phyloP scores from a whole-genome alignment of 2,113 vertebrate genomes.

The Bubalus kerabau region DNA sequence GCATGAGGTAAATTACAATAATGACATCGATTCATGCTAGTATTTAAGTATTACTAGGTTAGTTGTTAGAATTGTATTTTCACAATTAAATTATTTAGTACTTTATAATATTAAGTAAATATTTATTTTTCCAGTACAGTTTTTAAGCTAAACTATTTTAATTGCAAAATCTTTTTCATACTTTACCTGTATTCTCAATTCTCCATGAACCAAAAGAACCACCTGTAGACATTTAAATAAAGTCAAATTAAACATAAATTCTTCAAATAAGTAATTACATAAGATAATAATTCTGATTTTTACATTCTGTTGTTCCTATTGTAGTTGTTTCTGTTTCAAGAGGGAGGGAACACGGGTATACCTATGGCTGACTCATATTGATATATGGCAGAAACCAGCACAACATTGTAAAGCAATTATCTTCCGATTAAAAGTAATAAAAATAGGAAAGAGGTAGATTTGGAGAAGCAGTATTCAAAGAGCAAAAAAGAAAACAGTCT shows the following conservation, averaged over 20 bases:
- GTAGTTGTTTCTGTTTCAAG: not conserved
- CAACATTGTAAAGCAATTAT: not conserved
- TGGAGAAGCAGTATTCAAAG: not conserved
- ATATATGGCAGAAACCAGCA: not conserved
- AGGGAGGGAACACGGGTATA: not conserved
- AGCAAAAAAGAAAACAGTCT: not conserved
- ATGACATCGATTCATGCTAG: not conserved
- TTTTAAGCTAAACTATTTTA: not conserved
- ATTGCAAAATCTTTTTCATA: slow-evolving; percentile 7
- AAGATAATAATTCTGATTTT: not conserved
- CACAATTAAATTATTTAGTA: slow-evolving; percentile 7
- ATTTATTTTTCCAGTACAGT: not conserved
- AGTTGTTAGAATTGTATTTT: slow-evolving; percentile 25
- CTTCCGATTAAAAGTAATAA: not conserved
- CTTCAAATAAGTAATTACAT: not conserved
- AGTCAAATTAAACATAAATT: not conserved
- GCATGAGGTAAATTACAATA: not conserved
- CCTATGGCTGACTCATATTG: not conserved
- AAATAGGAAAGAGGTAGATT: not conserved
- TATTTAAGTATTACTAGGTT: not conserved
- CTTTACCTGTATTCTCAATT: slow-evolving; percentile 81
- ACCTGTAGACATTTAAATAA: slow-evolving; percentile 75
- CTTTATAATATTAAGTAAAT: not conserved
- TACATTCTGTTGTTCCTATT: not conserved
- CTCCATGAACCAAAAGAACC: slow-evolving; percentile 74